A percentile compares a stretch with the other conserved stretches of the same genome.
Evolutionary conservation across 2,113 vertebrate species (phyloP).

Genomic region (Grammomys surdaster): DNA sequence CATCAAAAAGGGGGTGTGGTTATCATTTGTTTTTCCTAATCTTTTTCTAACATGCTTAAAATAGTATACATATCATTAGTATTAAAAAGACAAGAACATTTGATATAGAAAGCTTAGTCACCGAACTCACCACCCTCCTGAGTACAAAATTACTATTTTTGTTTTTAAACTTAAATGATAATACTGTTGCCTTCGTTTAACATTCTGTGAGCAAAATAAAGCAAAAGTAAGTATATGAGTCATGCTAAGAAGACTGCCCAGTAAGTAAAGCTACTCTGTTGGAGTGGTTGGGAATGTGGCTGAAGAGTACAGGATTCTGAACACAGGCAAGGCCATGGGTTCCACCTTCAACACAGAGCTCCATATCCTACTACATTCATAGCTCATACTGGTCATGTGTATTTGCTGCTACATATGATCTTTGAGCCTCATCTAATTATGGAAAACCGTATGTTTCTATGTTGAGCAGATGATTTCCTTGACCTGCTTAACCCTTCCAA

Average conservation of each 20-base stretch:
- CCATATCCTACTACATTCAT: neutral
- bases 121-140: neutral
- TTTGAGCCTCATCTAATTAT: neutral
- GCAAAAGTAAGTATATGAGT: neutral
- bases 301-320: rapidly evolving
- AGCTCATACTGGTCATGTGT: neutral
- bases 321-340: neutral
- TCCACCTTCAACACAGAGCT: neutral
- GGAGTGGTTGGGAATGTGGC: rapidly evolving
- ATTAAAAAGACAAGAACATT: neutral
- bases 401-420: neutral
- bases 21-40: neutral
- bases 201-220: neutral
- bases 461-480: neutral
- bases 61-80: neutral
- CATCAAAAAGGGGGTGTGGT: neutral
- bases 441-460: neutral
- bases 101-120: neutral
- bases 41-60: conserved; percentile 27
- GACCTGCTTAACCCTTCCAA: neutral
- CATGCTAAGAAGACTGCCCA: neutral
- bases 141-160: neutral
- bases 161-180: conserved; percentile 13
- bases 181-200: neutral
- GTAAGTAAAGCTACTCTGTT: neutral